Evolutionary conservation across 2,113 vertebrate genomes (phyloP).

Genomic region (Canis aureus): DNA sequence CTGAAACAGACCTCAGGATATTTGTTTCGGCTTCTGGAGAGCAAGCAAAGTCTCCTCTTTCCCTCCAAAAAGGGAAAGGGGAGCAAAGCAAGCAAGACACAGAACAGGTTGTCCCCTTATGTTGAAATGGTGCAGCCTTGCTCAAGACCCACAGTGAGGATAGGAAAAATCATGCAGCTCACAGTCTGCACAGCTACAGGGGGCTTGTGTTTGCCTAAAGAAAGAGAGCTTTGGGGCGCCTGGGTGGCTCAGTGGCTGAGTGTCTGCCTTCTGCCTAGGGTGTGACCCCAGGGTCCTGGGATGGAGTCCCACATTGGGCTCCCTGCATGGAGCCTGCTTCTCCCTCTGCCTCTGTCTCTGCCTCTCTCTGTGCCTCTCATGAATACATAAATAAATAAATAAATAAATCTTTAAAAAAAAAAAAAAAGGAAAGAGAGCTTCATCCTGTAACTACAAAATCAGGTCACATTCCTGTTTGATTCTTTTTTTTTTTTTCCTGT

Average conservation of each 20-base stretch:
- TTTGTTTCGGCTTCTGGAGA: not conserved
- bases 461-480: not conserved
- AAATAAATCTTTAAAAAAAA: too few species aligned
- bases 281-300: too few species aligned
- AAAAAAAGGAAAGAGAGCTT: not conserved
- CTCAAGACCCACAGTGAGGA: rapidly evolving
- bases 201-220: not conserved
- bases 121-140: not conserved
- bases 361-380: too few species aligned
- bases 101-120: not conserved
- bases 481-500: not conserved
- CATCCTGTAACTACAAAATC: not conserved
- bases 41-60: not conserved
- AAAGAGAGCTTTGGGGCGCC: not conserved
- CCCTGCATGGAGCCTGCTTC: too few species aligned
- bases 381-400: too few species aligned
- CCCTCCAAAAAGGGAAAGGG: not conserved
- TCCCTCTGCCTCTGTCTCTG: too few species aligned
- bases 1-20: not conserved
- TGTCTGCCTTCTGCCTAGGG: too few species aligned
- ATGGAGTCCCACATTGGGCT: too few species aligned
- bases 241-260: too few species aligned
- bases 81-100: not conserved
- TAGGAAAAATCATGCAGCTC: not conserved
- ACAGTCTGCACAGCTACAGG: not conserved